Base-by-base conservation (phyloP, 2,113 vertebrate species). In the Motacilla alba region DNA sequence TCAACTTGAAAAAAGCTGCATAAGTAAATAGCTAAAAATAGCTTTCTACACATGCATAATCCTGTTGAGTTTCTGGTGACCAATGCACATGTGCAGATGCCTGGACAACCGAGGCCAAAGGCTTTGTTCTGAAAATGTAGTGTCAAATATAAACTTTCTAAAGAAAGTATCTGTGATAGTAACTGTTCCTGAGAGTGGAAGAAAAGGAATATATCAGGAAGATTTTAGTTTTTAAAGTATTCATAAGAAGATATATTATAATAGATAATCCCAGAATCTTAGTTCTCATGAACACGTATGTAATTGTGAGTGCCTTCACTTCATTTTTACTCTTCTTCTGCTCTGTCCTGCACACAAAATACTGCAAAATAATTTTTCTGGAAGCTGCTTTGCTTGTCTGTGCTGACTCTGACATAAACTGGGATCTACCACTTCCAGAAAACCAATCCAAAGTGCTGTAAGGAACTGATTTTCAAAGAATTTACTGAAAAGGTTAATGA, bases 251-350 rank as follows among this genome's bases (percentile, higher is more conserved):
- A 78, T 82, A 53, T 64, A 27, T 58, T 72, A 11, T 14, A 31
- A 79, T 11, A 77, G 23, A 15, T 85, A n/a, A 73, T 87, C 33
- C 35, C 33, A 17, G 68, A 77, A 60, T 50, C 31, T 60, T 89
- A 15, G 8, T 67, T 92, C 43, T 58, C 10, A 4, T 37, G 30
- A 60, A 46, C 0, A 0, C 24, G 6, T 46, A 28, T 67, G 35
- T 20, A 44, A 56, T 12, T 67, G 16, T 37, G 41, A 87, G 49
- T 6, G 11, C 43, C 41, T 78, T 27, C 33, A 21, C 20, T 92
- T 77, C 5, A 62, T 59, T 44, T 81, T 84, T n/a, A 52, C 35
- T 90, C 35, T 74, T 79, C 19, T 84, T 79, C 41, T 95, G 31
- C 63, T 88, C 53, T 63, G 17, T 59, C 28, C 37, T 82, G 11